phyloP scores from a whole-genome alignment of 2,797 vertebrate species.

The Pseudopleuronectes americanus region DNA sequence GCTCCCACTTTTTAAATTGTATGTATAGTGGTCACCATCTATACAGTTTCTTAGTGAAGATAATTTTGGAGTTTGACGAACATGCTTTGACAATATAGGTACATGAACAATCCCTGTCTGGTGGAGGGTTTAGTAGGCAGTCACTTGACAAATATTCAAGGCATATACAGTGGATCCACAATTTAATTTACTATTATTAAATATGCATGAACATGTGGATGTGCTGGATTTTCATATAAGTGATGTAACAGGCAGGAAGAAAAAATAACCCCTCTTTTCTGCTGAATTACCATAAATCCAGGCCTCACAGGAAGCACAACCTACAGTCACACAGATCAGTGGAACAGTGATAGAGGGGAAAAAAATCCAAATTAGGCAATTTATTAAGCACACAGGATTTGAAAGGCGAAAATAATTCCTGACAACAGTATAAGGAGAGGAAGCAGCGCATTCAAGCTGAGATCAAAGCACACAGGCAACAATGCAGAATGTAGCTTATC shows the following conservation, averaged over 20 bases:
- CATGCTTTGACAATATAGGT: neutral
- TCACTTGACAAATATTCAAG: neutral
- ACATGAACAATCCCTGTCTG: neutral
- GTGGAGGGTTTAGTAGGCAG: neutral
- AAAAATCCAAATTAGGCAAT: conserved; percentile 45
- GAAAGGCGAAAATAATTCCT: conserved; percentile 62
- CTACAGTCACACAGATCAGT: conserved; percentile 27
- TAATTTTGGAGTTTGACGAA: neutral
- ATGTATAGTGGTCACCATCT: neutral
- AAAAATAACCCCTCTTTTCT: neutral
- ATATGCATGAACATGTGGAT: conserved; percentile 23
- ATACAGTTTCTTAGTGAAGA: neutral
- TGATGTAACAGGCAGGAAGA: neutral
- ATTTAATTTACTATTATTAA: neutral
- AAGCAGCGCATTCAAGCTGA: conserved; percentile 58
- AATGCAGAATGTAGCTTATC: conserved; percentile 53
- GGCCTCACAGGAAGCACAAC: conserved; percentile 20
- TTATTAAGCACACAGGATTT: conserved; percentile 66
- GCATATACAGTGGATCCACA: neutral
- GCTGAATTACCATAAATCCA: conserved; percentile 31
- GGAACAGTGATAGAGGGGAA: neutral
- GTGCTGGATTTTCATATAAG: neutral
- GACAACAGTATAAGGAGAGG: conserved; percentile 31
- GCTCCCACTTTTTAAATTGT: neutral
- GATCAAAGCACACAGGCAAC: conserved; percentile 74